Base-by-base conservation (phyloP, 2,113 vertebrate genomes). In the Microcebus lehilahytsara region DNA sequence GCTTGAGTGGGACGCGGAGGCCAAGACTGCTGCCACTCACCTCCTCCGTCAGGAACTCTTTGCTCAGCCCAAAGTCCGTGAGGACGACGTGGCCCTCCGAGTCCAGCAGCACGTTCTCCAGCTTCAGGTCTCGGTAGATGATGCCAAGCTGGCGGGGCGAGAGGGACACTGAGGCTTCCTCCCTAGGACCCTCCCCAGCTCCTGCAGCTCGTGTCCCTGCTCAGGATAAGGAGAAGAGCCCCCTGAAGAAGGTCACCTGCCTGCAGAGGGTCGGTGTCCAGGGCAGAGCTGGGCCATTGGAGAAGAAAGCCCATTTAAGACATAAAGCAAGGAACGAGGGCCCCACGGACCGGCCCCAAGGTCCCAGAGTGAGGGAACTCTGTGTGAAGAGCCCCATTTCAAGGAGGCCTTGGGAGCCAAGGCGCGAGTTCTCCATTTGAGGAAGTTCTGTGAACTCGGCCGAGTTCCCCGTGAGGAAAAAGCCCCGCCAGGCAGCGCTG, bases 51-150 rank as follows among this genome's bases (percentile, higher is more conserved):
- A 99, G 97, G 98, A 99, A 99, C 97, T 99, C 99, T 97, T 99
- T 99, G 98, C 99, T 99, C n/a, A 99, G 98, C 37, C 99, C 99
- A 2, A 99, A 99, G 98, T 99, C 99, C 0, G 99, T 99, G 97
- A 99, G 99, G 34, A 99, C 99, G 46, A 99, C 97, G 87, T 99
- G 99, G 49, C 99, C 99, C 56, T 99, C 99, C 0, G 98, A 98
- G 98, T 99, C 99, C 14, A 99, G 98, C n/a, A 99, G 98, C 97
- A 99, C 99, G 67, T 99, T 99, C 97, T 99, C 99, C 98, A 99
- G 98, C 96, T 99, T 99, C 97, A 99, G 99, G 97, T 99, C 99
- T 30, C 99, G 98, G 96, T 99, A 99, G 77, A 99, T 99, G 89
- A 99, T 99, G 79, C 99, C 99, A 89, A 99, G 99, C 99, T 99